Evolutionary conservation across 2,797 vertebrate species (phyloP).

Genomic region (Gymnothorax javanicus): DNA sequence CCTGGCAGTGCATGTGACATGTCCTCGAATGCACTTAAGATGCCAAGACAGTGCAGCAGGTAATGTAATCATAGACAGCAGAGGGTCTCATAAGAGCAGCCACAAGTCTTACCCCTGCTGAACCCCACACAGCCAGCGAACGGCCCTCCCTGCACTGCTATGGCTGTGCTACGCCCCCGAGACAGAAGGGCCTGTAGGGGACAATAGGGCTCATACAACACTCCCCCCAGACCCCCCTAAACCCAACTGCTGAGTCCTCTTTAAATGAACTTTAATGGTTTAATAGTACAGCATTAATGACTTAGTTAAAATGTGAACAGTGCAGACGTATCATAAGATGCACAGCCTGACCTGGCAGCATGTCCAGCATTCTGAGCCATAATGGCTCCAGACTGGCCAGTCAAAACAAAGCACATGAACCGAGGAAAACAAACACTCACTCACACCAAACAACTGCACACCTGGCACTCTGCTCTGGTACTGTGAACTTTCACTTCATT

Average conservation of each 20-base stretch:
- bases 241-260: neutral
- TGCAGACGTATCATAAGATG: neutral
- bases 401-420: neutral
- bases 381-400: neutral
- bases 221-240: neutral
- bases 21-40: neutral
- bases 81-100: neutral
- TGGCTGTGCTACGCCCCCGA: neutral
- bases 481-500: neutral
- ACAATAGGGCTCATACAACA: neutral
- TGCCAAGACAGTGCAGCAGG: neutral
- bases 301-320: neutral
- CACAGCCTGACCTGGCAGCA: neutral
- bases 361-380: neutral
- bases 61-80: neutral
- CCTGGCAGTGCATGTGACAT: neutral
- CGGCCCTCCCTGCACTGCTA: neutral
- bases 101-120: neutral
- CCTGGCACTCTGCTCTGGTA: neutral
- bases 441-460: neutral
- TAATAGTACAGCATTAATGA: neutral
- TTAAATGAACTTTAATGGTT: neutral
- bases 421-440: neutral
- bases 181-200: neutral
- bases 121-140: neutral